Evolutionary conservation across 2,113 vertebrate genomes (phyloP).

Genomic region (Dissostichus mawsoni): DNA sequence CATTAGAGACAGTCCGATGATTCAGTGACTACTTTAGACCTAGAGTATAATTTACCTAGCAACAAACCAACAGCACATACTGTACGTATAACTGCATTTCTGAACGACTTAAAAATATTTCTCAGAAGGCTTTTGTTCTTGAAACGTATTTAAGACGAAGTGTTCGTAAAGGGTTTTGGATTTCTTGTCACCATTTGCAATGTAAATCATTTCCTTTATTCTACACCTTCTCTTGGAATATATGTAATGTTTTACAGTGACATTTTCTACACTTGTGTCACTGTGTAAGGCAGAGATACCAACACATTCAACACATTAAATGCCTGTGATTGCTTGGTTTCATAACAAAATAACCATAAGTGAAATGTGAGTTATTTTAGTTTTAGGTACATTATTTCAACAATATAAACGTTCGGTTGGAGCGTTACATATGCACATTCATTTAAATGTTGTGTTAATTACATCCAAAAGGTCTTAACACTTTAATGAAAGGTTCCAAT

Average conservation of each 20-base stretch:
- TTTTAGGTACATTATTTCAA: neutral
- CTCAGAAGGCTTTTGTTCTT: slow-evolving; percentile 40
- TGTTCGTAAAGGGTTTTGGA: too few species aligned
- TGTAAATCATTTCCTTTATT: too few species aligned
- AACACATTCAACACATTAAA: neutral
- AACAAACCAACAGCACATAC: slow-evolving; percentile 11
- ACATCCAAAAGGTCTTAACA: too few species aligned
- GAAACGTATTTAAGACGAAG: neutral
- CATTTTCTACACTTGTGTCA: neutral
- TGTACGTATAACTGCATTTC: neutral
- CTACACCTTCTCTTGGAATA: too few species aligned
- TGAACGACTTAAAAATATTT: slow-evolving; percentile 42
- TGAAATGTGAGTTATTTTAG: neutral
- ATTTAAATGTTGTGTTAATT: too few species aligned
- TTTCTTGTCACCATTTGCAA: too few species aligned
- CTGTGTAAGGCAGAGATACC: neutral
- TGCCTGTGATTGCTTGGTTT: neutral
- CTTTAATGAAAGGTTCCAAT: neutral
- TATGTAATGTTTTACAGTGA: too few species aligned
- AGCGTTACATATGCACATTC: too few species aligned
- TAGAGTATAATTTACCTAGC: slow-evolving; percentile 20
- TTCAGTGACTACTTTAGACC: slow-evolving; percentile 20
- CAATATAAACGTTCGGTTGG: too few species aligned
- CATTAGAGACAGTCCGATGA: neutral
- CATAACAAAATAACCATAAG: neutral